Percentiles rank a stretch among this genome's conserved stretches.
Conservation (phyloP, 2,113 vertebrate species). For the Albula goreensis region DNA sequence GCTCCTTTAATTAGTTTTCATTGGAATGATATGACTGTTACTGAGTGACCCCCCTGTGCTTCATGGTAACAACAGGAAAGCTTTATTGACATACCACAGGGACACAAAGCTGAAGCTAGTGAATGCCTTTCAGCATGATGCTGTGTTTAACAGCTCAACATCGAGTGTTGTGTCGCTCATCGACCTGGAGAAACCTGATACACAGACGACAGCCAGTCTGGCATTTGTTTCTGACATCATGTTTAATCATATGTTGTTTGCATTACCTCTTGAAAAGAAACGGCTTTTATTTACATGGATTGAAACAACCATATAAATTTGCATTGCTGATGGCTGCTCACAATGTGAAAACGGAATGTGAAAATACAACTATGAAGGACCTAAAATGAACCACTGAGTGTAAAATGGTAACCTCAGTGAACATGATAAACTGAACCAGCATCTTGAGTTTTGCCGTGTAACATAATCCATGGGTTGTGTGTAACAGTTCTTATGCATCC, state of each 20-base stretch:
- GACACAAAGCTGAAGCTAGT: neutral
- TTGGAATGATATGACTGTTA: neutral
- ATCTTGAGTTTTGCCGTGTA: too few relatives aligned
- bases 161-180: neutral
- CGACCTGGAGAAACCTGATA: conserved; percentile 12
- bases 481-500: neutral
- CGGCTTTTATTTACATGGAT: neutral
- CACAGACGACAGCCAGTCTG: neutral
- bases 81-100: neutral
- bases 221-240: neutral
- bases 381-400: neutral
- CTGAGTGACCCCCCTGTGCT: neutral
- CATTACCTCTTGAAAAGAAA: neutral
- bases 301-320: neutral
- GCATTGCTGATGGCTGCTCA: neutral
- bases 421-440: too few relatives aligned
- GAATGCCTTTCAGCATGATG: neutral
- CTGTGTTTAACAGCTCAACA: neutral
- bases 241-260: neutral
- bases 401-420: neutral
- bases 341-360: neutral
- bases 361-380: neutral
- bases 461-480: too few relatives aligned
- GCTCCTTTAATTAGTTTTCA: neutral
- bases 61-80: neutral